Conservation (phyloP, 2,888 invertebrate genomes). For the Amblyjoppa proteus region DNA sequence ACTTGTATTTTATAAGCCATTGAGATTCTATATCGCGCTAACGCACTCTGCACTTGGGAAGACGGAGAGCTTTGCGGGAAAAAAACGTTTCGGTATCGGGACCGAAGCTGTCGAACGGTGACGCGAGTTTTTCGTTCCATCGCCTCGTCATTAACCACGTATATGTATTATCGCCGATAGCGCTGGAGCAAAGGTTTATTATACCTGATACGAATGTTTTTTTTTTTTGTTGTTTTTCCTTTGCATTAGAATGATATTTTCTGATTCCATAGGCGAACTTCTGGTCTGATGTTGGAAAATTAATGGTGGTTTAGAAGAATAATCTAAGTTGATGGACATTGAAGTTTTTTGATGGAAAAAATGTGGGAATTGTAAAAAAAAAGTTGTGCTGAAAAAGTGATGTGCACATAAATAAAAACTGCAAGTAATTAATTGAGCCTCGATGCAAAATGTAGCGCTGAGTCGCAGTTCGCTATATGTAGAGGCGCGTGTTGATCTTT, state of each 20-base stretch:
- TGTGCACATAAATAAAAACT: too few relatives aligned
- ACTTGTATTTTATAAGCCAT: not conserved
- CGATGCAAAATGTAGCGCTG: not conserved
- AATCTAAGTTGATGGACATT: too few relatives aligned
- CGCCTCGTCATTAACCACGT: not conserved
- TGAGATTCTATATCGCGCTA: not conserved
- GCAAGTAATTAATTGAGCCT: too few relatives aligned
- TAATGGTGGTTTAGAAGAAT: too few relatives aligned
- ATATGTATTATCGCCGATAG: not conserved
- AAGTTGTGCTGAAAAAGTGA: too few relatives aligned
- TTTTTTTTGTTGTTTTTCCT: not conserved
- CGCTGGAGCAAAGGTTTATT: not conserved
- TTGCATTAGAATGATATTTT: not conserved
- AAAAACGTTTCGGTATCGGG: not conserved
- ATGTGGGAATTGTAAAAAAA: too few relatives aligned
- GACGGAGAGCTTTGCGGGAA: not conserved
- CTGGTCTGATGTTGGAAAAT: not conserved
- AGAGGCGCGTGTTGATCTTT: not conserved
- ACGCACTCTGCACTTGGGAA: not conserved
- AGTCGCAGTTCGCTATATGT: not conserved
- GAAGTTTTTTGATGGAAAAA: too few relatives aligned
- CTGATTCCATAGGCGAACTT: not conserved
- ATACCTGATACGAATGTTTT: not conserved
- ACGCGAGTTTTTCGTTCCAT: not conserved
- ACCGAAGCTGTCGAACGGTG: not conserved